phyloP scores from a whole-genome alignment of 2,888 invertebrate species.

The Leptopilina drosophilae region DNA sequence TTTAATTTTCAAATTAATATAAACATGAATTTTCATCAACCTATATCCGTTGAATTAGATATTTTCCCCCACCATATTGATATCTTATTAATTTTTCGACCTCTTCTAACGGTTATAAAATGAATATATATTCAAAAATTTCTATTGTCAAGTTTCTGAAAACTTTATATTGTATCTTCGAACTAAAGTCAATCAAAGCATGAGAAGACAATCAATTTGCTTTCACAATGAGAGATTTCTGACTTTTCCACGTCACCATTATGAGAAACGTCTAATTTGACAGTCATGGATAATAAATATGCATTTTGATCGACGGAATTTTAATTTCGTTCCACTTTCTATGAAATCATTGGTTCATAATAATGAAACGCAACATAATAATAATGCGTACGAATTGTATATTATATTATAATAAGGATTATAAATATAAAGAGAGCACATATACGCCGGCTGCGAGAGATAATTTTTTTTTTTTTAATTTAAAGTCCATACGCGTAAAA shows the following conservation, averaged over 20 bases:
- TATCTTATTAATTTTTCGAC: too few species aligned
- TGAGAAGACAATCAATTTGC: constrained; percentile 7
- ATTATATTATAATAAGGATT: too few species aligned
- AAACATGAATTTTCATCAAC: too few species aligned
- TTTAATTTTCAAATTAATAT: too few species aligned
- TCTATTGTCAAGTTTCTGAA: too few species aligned
- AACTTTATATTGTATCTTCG: background rate
- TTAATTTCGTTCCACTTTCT: constrained; percentile 37
- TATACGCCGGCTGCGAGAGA: background rate
- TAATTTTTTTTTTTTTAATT: background rate
- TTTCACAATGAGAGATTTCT: constrained; percentile 29
- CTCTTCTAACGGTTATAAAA: too few species aligned
- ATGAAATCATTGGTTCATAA: background rate
- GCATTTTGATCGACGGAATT: constrained; percentile 19
- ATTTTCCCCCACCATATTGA: too few species aligned
- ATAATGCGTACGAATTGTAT: background rate
- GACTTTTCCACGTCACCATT: constrained; percentile 23
- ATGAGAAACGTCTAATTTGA: constrained; percentile 2
- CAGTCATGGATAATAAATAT: constrained; percentile 31
- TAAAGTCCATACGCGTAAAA: too few species aligned
- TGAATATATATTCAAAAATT: too few species aligned
- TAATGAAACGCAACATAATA: constrained; percentile 13
- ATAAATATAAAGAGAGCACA: background rate
- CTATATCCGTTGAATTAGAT: too few species aligned
- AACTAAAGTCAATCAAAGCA: background rate